Base-by-base conservation (phyloP, 2,888 invertebrate species). In the Tenthredo livida region DNA sequence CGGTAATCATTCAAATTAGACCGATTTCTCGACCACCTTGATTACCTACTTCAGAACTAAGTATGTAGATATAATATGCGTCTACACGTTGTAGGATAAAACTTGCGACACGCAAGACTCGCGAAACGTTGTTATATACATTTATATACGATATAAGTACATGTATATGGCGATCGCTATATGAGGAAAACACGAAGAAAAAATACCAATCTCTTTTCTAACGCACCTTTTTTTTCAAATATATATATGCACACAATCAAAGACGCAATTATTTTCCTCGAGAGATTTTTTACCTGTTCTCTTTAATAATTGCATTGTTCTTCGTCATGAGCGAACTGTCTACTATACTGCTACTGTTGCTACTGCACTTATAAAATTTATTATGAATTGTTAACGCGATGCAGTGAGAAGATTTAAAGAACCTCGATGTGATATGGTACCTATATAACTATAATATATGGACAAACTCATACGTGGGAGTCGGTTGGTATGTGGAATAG, bases 391-490 rank as follows among this genome's bases (percentile, higher is more conserved):
- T 73, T 37, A 37, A 10, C 72, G 12, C 72, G 40, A 43, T 73
- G 72, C n/a, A n/a, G n/a, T 73, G 40, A 73, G 43, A 50, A 77
- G 33, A 77, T 77, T 29, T 21, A 77, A 54, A 77, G 50, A 50
- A 73, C 43, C 70, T 70, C 5, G 70, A 21, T 61, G 12, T 72
- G 15, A n/a, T 72, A 9, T 29, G 2, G 29, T 50, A 77, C n/a
- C 33, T 33, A 10, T 17, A 17, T 80, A 65, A 61, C 17, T 40
- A 47, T 65, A 40, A 0, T 61, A 47, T 65, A 25, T 2, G 40
- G 12, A n/a, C 9, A 61, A 12, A 82, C 9, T 25, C 10, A 21
- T 54, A 83, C 83, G 83, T 83, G 83, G 83, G 43, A 67, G 83
- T 83, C 1, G 40, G 9, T 58, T 40, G 43, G 43, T 83, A 83